Evolutionary conservation across 1,140 invertebrate genomes (phyloP), one percentile per base, ranked within the genome.

Genomic region (Drosophila equinoxialis): DNA sequence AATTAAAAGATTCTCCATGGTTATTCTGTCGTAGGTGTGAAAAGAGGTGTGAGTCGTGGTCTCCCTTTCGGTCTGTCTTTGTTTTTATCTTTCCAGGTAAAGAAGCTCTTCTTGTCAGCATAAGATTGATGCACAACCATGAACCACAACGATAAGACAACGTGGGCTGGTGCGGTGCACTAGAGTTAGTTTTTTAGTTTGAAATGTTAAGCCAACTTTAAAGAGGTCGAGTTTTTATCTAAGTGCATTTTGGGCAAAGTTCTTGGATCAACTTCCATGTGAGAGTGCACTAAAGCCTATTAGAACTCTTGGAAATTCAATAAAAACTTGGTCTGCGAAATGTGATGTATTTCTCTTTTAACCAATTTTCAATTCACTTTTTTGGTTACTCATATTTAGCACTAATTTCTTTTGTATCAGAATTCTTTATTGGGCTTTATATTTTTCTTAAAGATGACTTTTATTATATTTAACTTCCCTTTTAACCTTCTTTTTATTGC

Each of bases 31-130:
- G 61, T 10, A 65, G 67, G 78, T 77, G 78, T 76, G 78, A 84
- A 81, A 81, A 81, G 78, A 61, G 74, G 68, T 81, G 63, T 48
- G 54, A 35, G 41, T 23, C 20, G 20, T 23, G 20, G 20, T 57
- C 51, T 35, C 26, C 26, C 26, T 6, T 30, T 30, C 68, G 23
- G 69, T 7, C 61, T 54, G 37, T 42, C 33, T 45, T 20, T 20
- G 20, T 72, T 37, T 59, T 79, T 80, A 85, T 85, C 69, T 71
- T 74, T 71, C 68, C 74, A 62, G 65, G 82, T 71, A 78, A 68
- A 64, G 57, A 39, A 35, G 58, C 65, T 71, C 42, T 54, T 48
- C 37, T 42, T 82, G 79, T 78, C 75, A 67, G 79, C 48, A 48
- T 37, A 73, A 77, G 77, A 84, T 85, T 84, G 81, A 84, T 84